These are phyloP conservation scores for Nanger granti DNA, from an alignment of 2,113 vertebrate species.

Conservation along the genomic window DNA sequence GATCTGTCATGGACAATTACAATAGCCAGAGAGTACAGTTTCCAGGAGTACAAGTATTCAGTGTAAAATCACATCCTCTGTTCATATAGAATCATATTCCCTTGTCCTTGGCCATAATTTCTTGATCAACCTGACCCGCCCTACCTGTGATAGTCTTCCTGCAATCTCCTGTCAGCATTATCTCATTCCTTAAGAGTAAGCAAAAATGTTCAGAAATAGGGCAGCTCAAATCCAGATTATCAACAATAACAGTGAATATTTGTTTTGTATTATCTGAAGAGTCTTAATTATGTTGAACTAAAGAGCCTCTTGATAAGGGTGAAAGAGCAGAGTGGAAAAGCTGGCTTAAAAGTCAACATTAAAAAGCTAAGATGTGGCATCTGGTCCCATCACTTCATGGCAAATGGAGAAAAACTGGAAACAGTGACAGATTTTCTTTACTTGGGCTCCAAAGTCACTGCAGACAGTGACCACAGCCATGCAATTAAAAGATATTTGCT, in stretches of 20 bases:
- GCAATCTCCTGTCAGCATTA: background rate
- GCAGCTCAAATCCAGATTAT: background rate
- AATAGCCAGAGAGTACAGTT: background rate
- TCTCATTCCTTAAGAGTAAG: background rate
- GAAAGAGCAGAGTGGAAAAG: background rate
- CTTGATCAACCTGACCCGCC: background rate
- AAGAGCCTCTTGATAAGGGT: background rate
- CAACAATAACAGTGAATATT: background rate
- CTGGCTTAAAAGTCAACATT: background rate
- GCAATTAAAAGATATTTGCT: background rate
- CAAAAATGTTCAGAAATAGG: background rate
- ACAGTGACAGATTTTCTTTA: background rate
- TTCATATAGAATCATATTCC: rapidly evolving
- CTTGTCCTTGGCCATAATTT: background rate
- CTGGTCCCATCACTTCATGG: background rate
- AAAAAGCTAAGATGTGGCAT: background rate
- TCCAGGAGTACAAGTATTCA: background rate
- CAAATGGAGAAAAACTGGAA: background rate
- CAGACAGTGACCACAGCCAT: background rate
- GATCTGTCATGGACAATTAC: rapidly evolving
- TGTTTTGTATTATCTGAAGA: background rate
- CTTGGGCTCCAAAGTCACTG: background rate
- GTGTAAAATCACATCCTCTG: background rate
- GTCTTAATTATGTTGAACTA: background rate
- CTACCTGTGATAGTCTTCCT: too few relatives aligned